Percentiles rank a stretch among this genome's conserved stretches.
Evolutionary conservation across 2,113 vertebrate genomes (phyloP).

Genomic region (Cyrtonyx montezumae): DNA sequence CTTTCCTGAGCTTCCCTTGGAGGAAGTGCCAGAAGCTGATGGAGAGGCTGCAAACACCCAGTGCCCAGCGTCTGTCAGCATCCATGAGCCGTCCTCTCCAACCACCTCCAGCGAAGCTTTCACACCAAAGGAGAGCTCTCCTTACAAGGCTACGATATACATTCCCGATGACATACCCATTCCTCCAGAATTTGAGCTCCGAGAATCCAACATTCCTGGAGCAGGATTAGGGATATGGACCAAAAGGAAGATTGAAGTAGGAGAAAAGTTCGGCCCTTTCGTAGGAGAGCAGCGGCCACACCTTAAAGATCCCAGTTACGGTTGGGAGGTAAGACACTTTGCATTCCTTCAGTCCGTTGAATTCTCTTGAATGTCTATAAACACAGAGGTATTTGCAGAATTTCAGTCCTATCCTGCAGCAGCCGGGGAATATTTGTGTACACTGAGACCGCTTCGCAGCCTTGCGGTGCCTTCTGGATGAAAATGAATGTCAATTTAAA

Average conservation of each 20-base stretch:
- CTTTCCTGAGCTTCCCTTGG: slow-evolving; percentile 84
- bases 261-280: slow-evolving; percentile 94
- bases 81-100: slow-evolving; percentile 85
- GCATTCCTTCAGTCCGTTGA: neutral
- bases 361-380: neutral
- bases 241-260: slow-evolving; percentile 87
- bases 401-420: neutral
- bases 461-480: neutral
- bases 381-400: slow-evolving; percentile 12
- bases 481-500: neutral
- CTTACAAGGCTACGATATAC: slow-evolving; percentile 85
- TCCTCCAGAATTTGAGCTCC: slow-evolving; percentile 92
- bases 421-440: neutral
- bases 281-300: slow-evolving; percentile 82
- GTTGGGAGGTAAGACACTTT: slow-evolving; percentile 91
- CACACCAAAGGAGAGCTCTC: slow-evolving; percentile 84
- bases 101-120: slow-evolving; percentile 84
- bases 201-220: slow-evolving; percentile 85
- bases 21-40: slow-evolving; percentile 81
- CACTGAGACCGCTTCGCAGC: neutral
- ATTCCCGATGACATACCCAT: slow-evolving; percentile 86
- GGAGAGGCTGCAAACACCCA: slow-evolving; percentile 75
- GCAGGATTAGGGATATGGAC: slow-evolving; percentile 93
- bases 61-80: slow-evolving; percentile 58
- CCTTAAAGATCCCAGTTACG: slow-evolving; percentile 83